phyloP scores from a whole-genome alignment of 92 coral and sea anemone genomes.

The Isaurus tuberculatus region DNA sequence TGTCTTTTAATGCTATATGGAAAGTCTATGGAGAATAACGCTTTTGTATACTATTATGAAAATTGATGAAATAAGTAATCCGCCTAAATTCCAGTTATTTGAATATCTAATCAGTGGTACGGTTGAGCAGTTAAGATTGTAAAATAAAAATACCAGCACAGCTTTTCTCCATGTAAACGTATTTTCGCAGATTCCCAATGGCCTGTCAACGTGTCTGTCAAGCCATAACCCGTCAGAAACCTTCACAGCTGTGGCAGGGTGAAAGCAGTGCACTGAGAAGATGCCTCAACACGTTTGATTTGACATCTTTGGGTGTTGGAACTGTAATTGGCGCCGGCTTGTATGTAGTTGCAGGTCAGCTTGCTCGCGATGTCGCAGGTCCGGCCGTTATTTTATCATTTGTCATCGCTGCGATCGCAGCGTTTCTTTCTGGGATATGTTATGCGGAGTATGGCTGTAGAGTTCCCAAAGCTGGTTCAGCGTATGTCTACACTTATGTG shows the following conservation, averaged over 20 bases:
- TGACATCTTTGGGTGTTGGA: slow-evolving; percentile 70
- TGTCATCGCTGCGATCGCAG: slow-evolving; percentile 71
- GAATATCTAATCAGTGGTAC: too few relatives aligned
- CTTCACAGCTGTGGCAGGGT: slow-evolving; percentile 38
- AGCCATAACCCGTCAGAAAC: slow-evolving; percentile 59
- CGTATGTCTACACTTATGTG: slow-evolving; percentile 72
- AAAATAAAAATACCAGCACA: too few relatives aligned
- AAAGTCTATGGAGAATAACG: too few relatives aligned
- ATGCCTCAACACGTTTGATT: slow-evolving; percentile 66
- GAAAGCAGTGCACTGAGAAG: slow-evolving; percentile 59
- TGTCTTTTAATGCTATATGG: too few relatives aligned
- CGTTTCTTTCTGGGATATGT: slow-evolving; percentile 72
- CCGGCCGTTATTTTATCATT: slow-evolving; percentile 80
- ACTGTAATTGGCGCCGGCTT: slow-evolving; percentile 78
- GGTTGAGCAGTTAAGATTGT: too few relatives aligned
- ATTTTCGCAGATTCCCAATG: too few relatives aligned
- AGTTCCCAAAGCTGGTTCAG: slow-evolving; percentile 84
- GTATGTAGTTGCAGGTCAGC: slow-evolving; percentile 77
- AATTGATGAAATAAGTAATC: too few relatives aligned
- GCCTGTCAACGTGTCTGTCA: not conserved
- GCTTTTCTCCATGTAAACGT: too few relatives aligned
- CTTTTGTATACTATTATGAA: too few relatives aligned
- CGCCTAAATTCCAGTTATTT: too few relatives aligned
- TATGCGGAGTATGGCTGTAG: slow-evolving; percentile 87
- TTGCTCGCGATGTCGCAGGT: slow-evolving; percentile 79